Evolutionary conservation across 2,113 vertebrate genomes (phyloP).

Genomic region (Pygoscelis adeliae): DNA sequence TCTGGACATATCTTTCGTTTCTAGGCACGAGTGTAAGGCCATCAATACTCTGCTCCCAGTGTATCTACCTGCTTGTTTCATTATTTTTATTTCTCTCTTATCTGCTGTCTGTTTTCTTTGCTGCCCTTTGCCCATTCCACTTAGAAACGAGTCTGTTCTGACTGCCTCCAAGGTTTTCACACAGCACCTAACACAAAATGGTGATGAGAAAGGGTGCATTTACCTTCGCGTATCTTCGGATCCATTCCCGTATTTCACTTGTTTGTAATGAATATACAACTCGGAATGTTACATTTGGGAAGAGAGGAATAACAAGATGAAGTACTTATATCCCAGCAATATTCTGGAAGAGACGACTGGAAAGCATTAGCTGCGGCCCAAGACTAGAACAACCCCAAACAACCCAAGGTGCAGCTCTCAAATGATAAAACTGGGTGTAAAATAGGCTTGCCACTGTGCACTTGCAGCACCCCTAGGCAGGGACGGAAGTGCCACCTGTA

Average conservation of each 20-base stretch:
- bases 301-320: neutral
- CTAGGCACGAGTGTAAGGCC: neutral
- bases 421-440: neutral
- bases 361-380: neutral
- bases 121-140: neutral
- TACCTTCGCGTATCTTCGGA: neutral
- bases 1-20: neutral
- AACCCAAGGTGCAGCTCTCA: neutral
- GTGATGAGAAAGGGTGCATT: neutral
- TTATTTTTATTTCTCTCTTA: neutral
- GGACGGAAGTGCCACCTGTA: neutral
- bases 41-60: neutral
- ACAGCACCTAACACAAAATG: neutral
- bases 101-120: neutral
- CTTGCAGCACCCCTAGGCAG: neutral
- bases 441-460: neutral
- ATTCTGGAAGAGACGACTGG: neutral
- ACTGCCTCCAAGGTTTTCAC: neutral
- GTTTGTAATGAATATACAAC: neutral
- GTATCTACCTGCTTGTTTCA: neutral
- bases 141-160: neutral
- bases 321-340: neutral
- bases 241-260: neutral
- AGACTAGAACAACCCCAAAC: neutral
- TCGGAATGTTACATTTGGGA: neutral